These are phyloP conservation scores for Hesperia comma DNA, from an alignment of 2,888 invertebrate genomes.

Conservation along the genomic window DNA sequence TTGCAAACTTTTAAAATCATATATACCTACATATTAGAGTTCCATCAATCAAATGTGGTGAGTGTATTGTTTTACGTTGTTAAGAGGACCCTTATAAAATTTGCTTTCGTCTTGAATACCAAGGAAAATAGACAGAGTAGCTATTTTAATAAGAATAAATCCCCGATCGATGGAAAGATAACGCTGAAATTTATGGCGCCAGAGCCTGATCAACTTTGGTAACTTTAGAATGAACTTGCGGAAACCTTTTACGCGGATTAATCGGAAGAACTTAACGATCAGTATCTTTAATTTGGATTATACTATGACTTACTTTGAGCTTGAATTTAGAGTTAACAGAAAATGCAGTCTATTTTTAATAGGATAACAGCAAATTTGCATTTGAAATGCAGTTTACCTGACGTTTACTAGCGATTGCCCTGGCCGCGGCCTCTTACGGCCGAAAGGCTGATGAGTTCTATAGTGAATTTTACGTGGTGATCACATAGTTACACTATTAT, in stretches of 20 bases:
- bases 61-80: no score
- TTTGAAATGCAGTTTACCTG: no score
- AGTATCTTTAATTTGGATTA: conserved; percentile 18
- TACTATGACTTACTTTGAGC: neutral
- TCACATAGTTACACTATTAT: no score
- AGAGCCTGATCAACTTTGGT: conserved; percentile 22
- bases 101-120: conserved; percentile 48
- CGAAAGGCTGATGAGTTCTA: no score
- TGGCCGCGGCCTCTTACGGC: no score
- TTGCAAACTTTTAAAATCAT: no score
- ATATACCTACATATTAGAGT: no score
- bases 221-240: conserved; percentile 20
- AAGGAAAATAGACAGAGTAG: conserved; percentile 39
- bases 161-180: conserved; percentile 47
- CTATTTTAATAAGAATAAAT: conserved; percentile 52
- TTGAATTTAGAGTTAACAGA: neutral
- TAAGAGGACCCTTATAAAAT: neutral
- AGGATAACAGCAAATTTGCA: no score
- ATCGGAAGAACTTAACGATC: conserved; percentile 16
- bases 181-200: conserved; percentile 26
- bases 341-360: no score
- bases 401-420: no score
- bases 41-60: no score
- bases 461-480: no score
- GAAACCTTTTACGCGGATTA: conserved; percentile 32